These are phyloP conservation scores for Ranitomeya imitator DNA, from an alignment of 2,113 vertebrate genomes.

Conservation along the genomic window DNA sequence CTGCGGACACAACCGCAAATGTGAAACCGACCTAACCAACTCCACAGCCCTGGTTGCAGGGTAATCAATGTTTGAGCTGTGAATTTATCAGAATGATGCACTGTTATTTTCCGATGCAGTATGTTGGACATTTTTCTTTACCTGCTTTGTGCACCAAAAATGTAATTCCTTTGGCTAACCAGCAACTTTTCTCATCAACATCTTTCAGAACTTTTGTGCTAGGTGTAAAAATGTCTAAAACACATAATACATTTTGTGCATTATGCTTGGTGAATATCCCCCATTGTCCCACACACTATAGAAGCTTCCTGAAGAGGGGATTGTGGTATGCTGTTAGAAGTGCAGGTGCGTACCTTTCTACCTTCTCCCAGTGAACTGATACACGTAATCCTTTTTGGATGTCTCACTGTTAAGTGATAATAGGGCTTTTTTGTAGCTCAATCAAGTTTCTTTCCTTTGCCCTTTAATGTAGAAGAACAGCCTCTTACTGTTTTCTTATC, in stretches of 20 bases:
- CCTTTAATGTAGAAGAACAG: slow-evolving; percentile 29
- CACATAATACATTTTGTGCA: too few relatives aligned
- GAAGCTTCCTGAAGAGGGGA: not conserved
- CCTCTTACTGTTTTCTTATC: slow-evolving; percentile 47
- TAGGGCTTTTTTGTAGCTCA: slow-evolving; percentile 36
- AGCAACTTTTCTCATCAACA: not conserved
- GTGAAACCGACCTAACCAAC: too few relatives aligned
- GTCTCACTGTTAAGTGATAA: slow-evolving; percentile 35
- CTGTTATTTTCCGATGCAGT: too few relatives aligned
- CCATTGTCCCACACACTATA: not conserved
- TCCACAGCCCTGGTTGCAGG: too few relatives aligned
- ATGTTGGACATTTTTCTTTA: too few relatives aligned
- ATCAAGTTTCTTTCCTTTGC: slow-evolving; percentile 25
- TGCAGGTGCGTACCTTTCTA: not conserved
- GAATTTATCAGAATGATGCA: not conserved
- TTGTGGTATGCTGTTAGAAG: slow-evolving; percentile 19
- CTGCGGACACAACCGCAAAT: too few relatives aligned
- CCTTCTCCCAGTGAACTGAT: not conserved
- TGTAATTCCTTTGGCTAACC: not conserved
- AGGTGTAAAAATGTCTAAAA: not conserved
- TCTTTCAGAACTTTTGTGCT: not conserved
- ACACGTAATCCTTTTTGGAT: slow-evolving; percentile 6
- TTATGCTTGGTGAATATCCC: not conserved
- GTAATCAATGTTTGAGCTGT: not conserved
- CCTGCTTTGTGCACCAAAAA: not conserved